Base-by-base conservation (phyloP, 2,113 vertebrate species). In the Sceloporus undulatus region DNA sequence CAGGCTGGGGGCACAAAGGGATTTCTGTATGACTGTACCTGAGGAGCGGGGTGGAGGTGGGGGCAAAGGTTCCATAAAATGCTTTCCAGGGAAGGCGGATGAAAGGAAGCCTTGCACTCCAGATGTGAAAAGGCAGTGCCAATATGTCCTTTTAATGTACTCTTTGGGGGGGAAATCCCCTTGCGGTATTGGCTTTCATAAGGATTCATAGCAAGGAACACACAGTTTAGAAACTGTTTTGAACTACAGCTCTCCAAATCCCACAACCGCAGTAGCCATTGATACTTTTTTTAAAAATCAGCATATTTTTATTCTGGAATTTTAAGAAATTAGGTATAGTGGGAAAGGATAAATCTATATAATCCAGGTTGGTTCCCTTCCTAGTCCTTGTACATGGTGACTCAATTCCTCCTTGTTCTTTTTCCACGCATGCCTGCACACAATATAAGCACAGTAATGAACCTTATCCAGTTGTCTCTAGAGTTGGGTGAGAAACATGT, bases 1-100 rank as follows among this genome's bases (percentile, higher is more conserved):
- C 94, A 93, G 90, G 84, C 84, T 1, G 42, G 7, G 71, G 89
- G 91, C 94, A 93, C 90, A 93, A 90, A 90, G 86, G 87, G 79
- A 76, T 91, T 87, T 90, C 9, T 86, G 91, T 85, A 10, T 78
- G 1, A 2, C 88, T 48, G 82, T 59, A 85, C 25, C 2, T 78
- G 87, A 84, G 86, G 83, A 88, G 83, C 59, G 59, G 59, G 59
- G 59, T 62, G 59, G 59, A 62, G 59, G 59, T 62, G 59, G 92
- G 91, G 91, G 89, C 75, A 88, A 66, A 91, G 52, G 42, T 0
- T 2, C 79, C 91, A 76, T 79, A 81, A 89, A 90, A 0, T 16
- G 59, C 1, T 89, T 34, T 85, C 87, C 2, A 84, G 84, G 82
- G 16, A 16, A 76, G 48, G 38, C 0, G 91, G 80, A 86, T 79